Base-by-base conservation (phyloP, 2,888 invertebrate genomes). In the Apamea crenata region DNA sequence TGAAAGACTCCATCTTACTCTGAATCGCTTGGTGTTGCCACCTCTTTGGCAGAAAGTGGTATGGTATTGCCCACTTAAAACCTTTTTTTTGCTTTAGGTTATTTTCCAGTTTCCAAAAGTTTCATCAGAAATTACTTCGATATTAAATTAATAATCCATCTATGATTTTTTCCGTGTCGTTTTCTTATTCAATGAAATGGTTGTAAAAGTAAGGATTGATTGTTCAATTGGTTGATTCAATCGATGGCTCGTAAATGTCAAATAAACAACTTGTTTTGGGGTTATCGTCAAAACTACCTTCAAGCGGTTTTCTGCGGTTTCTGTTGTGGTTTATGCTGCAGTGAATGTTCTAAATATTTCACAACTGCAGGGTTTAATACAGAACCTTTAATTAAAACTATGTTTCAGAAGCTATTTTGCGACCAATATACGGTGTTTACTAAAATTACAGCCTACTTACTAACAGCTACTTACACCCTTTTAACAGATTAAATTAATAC, bases 1-100 rank as follows among this genome's bases (percentile, higher is more conserved):
- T 81, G 70, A 82, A 82, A 80, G 44, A 86, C 65, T 56, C 14
- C 69, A 79, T 80, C 81, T 82, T 72, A 76, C 65, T 70, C n/a
- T n/a, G 72, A 79, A 82, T 65, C 40, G 29, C 25, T 59, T 50
- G 21, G 29, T 59, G 25, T 67, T 59, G 25, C 47, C 50, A 61
- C 53, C 36, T 50, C 6, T n/a, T 36, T 29, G 7, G 0, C 21
- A 25, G 16, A 36, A 70, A 69, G 16, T 56, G 18, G 16, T 61
- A 53, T n/a, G 21, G 0, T 76, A 56, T 36, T 69, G 29, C 36
- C 59, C 18, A 59, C 32, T 40, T 10, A 25, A 36, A 29, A n/a
- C n/a, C 32, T 12, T 29, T 18, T 32, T 44, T 21, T 36, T 56
- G 71, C 25, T 66, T 66, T 21, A 47, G 68, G 53, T 66, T 70